phyloP scores from a whole-genome alignment of 2,888 invertebrate genomes.

The Timandra comae region DNA sequence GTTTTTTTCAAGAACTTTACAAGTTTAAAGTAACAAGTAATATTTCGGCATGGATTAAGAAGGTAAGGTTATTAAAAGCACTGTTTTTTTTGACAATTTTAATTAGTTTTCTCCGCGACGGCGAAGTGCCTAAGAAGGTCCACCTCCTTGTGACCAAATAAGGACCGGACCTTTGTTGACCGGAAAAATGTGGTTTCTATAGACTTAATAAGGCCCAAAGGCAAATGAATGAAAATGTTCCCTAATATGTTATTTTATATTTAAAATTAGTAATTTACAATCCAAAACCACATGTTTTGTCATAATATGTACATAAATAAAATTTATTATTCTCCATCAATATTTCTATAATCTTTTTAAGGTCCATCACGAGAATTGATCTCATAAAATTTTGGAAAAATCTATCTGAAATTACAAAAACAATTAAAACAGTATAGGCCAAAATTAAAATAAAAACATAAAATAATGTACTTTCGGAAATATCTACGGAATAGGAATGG shows the following conservation, averaged over 20 bases:
- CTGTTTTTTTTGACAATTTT: slow-evolving; percentile 2
- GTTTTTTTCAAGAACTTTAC: too few species aligned
- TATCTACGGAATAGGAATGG: background rate
- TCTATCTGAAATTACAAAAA: background rate
- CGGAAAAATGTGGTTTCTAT: slow-evolving; percentile 4
- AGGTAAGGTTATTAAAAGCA: background rate
- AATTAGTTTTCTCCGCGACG: too few species aligned
- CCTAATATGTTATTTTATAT: background rate
- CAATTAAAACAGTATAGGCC: background rate
- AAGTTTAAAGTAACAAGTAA: too few species aligned
- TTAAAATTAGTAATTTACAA: slow-evolving; percentile 1
- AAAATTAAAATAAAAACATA: background rate
- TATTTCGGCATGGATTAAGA: too few species aligned
- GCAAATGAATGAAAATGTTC: background rate
- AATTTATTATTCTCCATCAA: background rate
- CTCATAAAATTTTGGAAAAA: background rate
- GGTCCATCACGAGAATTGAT: slow-evolving; percentile 1
- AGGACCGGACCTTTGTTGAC: too few species aligned
- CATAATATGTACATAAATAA: slow-evolving; percentile 1
- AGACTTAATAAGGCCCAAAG: slow-evolving; percentile 4
- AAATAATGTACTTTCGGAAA: background rate
- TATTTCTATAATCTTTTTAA: slow-evolving; percentile 1
- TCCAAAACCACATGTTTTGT: slow-evolving; percentile 1
- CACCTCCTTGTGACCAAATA: slow-evolving; percentile 1
- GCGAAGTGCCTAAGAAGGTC: slow-evolving; percentile 2